phyloP scores from a whole-genome alignment of 2,797 vertebrate species.

The Neostethus bicornis region DNA sequence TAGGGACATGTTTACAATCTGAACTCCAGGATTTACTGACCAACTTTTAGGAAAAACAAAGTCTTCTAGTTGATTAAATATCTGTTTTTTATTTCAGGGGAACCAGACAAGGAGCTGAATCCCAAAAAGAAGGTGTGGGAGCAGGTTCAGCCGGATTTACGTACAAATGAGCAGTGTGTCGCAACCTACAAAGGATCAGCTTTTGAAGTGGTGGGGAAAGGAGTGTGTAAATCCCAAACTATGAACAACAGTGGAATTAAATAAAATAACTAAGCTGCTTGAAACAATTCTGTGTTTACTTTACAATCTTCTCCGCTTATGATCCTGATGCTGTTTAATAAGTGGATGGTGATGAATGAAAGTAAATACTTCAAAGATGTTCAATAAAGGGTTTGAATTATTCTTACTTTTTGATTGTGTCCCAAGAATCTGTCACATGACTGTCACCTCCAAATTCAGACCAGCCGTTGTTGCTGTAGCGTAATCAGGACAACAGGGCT shows the following conservation, averaged over 20 bases:
- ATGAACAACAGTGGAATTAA: slow-evolving; percentile 95
- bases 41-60: too few relatives aligned
- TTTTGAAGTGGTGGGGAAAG: slow-evolving; percentile 92
- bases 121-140: slow-evolving; percentile 99
- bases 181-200: slow-evolving; percentile 93
- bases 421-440: slow-evolving; percentile 16
- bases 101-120: slow-evolving; percentile 96
- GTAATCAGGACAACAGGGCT: slow-evolving; percentile 37
- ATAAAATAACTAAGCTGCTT: slow-evolving; percentile 68
- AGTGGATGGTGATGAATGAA: slow-evolving; percentile 36
- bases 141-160: slow-evolving; percentile 93
- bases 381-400: slow-evolving; percentile 81
- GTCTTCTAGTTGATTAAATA: too few relatives aligned
- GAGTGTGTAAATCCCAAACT: slow-evolving; percentile 90
- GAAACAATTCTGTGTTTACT: slow-evolving; percentile 46
- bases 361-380: slow-evolving; percentile 67
- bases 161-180: slow-evolving; percentile 86
- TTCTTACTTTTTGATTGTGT: slow-evolving; percentile 1
- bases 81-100: slow-evolving; percentile 77
- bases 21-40: too few relatives aligned
- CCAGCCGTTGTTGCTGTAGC: slow-evolving; percentile 27
- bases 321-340: slow-evolving; percentile 36
- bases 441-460: slow-evolving; percentile 21
- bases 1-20: too few relatives aligned
- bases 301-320: slow-evolving; percentile 25